Evolutionary conservation across 2,797 vertebrate species (phyloP).

Genomic region (Spheniscus humboldti): DNA sequence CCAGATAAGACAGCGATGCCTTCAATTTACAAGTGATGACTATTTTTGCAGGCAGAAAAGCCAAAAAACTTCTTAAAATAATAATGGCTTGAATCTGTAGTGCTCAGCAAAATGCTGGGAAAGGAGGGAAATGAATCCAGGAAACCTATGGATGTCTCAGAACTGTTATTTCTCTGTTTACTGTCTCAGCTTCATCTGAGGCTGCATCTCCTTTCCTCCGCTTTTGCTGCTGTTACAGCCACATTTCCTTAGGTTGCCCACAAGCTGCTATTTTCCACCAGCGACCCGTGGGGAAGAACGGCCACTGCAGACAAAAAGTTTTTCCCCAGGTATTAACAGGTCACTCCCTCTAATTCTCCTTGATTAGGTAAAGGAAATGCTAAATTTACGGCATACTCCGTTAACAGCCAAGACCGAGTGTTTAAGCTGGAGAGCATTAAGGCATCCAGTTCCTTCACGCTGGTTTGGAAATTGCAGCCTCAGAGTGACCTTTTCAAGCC

Average conservation of each 20-base stretch:
- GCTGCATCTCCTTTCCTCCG: fast-evolving
- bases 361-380: background rate
- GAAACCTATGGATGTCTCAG: background rate
- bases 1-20: conserved; percentile 47
- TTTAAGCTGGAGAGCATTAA: background rate
- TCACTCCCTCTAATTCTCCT: background rate
- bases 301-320: background rate
- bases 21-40: conserved; percentile 49
- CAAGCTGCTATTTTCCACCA: background rate
- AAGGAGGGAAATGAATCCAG: background rate
- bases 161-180: background rate
- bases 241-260: background rate
- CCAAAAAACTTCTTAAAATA: conserved; percentile 20
- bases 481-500: background rate
- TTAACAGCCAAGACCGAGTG: background rate
- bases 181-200: background rate
- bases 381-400: background rate
- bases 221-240: background rate
- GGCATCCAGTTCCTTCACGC: background rate
- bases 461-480: background rate
- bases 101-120: background rate
- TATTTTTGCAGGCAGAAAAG: conserved; percentile 54
- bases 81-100: background rate
- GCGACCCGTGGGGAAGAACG: background rate
- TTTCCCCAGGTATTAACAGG: background rate